Evolutionary conservation across 1,140 invertebrate species (phyloP).

Genomic region (Cataglyphis hispanica): DNA sequence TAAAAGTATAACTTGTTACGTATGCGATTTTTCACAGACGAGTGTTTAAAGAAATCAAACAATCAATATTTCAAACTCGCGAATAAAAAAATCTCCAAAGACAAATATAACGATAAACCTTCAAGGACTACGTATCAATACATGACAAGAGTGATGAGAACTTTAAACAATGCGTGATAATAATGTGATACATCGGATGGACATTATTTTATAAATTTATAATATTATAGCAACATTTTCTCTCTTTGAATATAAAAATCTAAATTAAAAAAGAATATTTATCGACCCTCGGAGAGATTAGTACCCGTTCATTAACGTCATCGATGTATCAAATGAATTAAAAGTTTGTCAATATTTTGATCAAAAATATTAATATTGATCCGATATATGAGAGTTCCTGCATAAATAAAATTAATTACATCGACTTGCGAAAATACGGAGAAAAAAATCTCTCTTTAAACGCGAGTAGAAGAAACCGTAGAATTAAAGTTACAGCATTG

Average conservation of each 20-base stretch:
- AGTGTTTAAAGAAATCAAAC: constrained; percentile 21
- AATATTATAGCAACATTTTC: too few relatives aligned
- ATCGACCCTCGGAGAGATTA: neutral
- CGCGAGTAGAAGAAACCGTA: neutral
- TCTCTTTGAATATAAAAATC: neutral
- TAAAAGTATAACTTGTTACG: constrained; percentile 77
- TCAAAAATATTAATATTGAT: constrained; percentile 32
- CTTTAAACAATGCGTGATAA: neutral
- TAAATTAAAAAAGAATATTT: neutral
- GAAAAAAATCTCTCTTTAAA: neutral
- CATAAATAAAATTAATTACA: constrained; percentile 29
- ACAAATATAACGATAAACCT: neutral
- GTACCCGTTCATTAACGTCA: neutral
- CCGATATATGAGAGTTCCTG: neutral
- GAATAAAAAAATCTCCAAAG: neutral
- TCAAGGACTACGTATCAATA: neutral
- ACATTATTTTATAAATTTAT: too few relatives aligned
- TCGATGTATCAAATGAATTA: neutral
- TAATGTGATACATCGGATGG: too few relatives aligned
- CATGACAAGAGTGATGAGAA: neutral
- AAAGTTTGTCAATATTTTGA: neutral
- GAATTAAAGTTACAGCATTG: neutral
- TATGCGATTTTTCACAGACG: constrained; percentile 68
- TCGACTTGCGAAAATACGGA: constrained; percentile 3
- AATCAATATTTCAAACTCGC: constrained; percentile 24